A percentile compares a stretch with the other conserved stretches of the same genome.
These are phyloP conservation scores for Bombyx huttoni DNA, from an alignment of 2,888 invertebrate genomes.

Conservation along the genomic window DNA sequence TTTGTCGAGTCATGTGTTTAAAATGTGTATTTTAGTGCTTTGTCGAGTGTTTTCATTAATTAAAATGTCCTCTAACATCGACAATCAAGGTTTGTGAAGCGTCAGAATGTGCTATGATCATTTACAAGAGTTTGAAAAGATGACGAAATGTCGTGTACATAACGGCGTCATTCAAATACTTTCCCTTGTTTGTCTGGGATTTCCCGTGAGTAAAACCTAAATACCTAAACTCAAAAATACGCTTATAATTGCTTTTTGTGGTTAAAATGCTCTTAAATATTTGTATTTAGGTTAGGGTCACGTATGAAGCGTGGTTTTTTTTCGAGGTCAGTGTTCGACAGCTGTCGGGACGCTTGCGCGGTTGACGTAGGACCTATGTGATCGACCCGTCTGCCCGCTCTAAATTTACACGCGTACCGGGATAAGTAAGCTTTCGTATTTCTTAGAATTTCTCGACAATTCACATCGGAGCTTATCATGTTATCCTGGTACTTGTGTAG, in stretches of 20 bases:
- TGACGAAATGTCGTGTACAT: conserved; percentile 50
- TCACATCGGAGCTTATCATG: neutral
- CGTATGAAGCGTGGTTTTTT: conserved; percentile 53
- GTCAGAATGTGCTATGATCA: conserved; percentile 34
- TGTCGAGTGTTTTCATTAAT: conserved; percentile 39
- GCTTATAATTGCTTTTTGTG: conserved; percentile 9
- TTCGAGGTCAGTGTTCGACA: conserved; percentile 66
- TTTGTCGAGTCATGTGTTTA: conserved; percentile 69
- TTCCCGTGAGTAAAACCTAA: conserved; percentile 44
- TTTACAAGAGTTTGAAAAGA: conserved; percentile 31
- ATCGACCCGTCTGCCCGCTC: conserved; percentile 54
- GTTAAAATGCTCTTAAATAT: conserved; percentile 10
- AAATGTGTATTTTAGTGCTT: conserved; percentile 44
- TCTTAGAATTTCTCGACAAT: neutral
- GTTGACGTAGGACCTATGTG: conserved; percentile 47
- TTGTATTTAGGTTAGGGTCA: conserved; percentile 45
- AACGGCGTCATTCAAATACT: conserved; percentile 53
- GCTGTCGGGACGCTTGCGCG: conserved; percentile 59
- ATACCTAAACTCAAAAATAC: conserved; percentile 36
- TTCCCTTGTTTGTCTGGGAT: conserved; percentile 57
- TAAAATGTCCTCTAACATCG: conserved; percentile 24
- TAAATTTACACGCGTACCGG: conserved; percentile 36
- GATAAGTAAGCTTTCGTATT: conserved; percentile 20
- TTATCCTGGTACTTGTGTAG: neutral
- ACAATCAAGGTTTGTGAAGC: conserved; percentile 16